phyloP scores from a whole-genome alignment of 2,888 invertebrate genomes.

The Ptychoptera albimana region DNA sequence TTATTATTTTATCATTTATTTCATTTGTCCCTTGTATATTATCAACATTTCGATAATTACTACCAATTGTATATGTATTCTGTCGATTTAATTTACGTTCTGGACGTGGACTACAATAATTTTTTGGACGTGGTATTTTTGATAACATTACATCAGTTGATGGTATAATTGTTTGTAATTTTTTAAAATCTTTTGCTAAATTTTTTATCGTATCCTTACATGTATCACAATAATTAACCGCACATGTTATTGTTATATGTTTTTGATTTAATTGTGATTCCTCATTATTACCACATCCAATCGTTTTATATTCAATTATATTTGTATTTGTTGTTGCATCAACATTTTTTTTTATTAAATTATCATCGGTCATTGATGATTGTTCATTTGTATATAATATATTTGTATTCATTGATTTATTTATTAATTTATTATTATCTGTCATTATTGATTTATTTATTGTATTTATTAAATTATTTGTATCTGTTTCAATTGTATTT shows the following conservation, averaged over 20 bases:
- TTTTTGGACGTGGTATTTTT: slow-evolving; percentile 26
- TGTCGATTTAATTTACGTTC: slow-evolving; percentile 24
- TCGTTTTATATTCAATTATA: too few relatives aligned
- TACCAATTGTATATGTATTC: slow-evolving; percentile 26
- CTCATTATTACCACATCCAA: slow-evolving; percentile 34
- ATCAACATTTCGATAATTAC: too few relatives aligned
- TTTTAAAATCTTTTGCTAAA: slow-evolving; percentile 32
- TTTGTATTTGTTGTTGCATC: too few relatives aligned
- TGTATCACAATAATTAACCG: slow-evolving; percentile 41
- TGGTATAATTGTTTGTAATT: slow-evolving; percentile 7
- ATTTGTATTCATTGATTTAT: not conserved
- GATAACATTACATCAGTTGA: slow-evolving; percentile 10
- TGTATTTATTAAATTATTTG: not conserved
- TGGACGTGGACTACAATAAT: slow-evolving; percentile 25
- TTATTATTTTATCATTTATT: not conserved
- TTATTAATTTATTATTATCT: not conserved
- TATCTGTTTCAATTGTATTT: not conserved
- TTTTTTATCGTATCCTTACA: slow-evolving; percentile 40
- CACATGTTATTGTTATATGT: slow-evolving; percentile 33
- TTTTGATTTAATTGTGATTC: slow-evolving; percentile 17
- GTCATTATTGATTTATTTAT: not conserved
- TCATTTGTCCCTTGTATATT: too few relatives aligned
- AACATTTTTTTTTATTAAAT: slow-evolving; percentile 31
- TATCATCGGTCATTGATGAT: not conserved
- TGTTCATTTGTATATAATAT: not conserved